These are phyloP conservation scores for Anorthoa munda DNA, from an alignment of 2,888 invertebrate species.

Conservation along the genomic window DNA sequence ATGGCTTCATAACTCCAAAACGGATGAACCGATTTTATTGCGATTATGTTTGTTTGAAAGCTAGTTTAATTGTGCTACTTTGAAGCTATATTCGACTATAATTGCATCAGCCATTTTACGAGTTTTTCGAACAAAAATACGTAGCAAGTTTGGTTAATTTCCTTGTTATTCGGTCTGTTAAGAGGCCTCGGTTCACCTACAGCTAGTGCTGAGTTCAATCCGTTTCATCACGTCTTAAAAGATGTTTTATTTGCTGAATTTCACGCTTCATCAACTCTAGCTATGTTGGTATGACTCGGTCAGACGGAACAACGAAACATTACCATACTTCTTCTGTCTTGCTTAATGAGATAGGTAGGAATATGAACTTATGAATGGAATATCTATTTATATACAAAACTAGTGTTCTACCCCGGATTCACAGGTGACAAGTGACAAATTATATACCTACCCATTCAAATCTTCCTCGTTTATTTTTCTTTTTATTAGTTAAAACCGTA, in stretches of 20 bases:
- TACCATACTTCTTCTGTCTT: constrained; percentile 24
- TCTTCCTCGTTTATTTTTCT: too few relatives aligned
- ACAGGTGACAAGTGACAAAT: too few relatives aligned
- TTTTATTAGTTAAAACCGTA: too few relatives aligned
- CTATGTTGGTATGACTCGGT: constrained; percentile 17
- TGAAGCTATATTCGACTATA: neutral
- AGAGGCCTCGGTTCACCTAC: neutral
- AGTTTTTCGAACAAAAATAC: neutral
- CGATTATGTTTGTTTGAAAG: neutral
- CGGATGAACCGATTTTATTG: neutral
- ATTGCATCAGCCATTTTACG: neutral
- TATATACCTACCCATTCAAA: too few relatives aligned
- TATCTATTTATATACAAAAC: neutral
- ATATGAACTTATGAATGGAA: neutral
- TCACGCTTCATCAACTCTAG: constrained; percentile 46
- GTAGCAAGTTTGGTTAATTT: neutral
- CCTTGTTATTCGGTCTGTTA: neutral
- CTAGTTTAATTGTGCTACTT: neutral
- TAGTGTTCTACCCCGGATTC: too few relatives aligned
- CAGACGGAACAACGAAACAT: constrained; percentile 14
- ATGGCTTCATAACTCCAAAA: neutral
- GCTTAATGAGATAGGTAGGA: neutral
- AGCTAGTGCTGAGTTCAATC: constrained; percentile 4
- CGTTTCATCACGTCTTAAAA: constrained; percentile 32
- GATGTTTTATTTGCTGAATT: constrained; percentile 49